Base-by-base conservation (phyloP, 2,113 vertebrate species). In the Orientallactaga bullata region DNA sequence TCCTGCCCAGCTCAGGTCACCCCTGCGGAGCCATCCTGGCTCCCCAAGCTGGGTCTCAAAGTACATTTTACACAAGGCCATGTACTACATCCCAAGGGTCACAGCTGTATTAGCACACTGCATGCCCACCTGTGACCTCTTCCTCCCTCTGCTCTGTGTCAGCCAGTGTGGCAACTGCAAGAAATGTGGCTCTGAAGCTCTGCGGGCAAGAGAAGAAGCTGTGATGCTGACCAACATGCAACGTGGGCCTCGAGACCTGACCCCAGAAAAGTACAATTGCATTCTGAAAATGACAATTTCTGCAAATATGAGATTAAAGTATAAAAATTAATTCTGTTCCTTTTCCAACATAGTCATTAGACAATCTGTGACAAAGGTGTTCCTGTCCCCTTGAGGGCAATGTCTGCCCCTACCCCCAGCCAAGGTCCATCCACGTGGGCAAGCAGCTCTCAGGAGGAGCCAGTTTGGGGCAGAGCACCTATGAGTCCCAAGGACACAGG, bases 111-210 rank as follows among this genome's bases (percentile, higher is more conserved):
- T 35, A 55, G 16, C 24, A 39, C 37, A 7, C 32, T 2, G 7
- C 2, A 42, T 37, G 26, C 0, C 26, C 73, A 20, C 17, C 32
- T 35, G 15, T 11, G 20, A 20, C 7, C 35, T 20, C 71, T 28
- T 61, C 20, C 30, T 11, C 71, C 69, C 28, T 5, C 5, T 1
- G 4, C 28, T 82, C 68, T 20, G 60, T 0, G 12, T 58, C 1
- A 23, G 4, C 10, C 6, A 0, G 51, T 5, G 3, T 0, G 20
- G 10, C 18, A 17, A 24, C 26, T 28, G 24, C 24, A 10, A 65
- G 35, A 37, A 39, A 20, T 24, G 39, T 65, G 63, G 63, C 26
- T 65, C 63, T 55, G 55, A 11, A 65, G 63, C 23, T 65, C 4
- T 24, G 6, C 32, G 24, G 23, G 55, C n/a, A n/a, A 12, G 32